These are phyloP conservation scores for Bembecia ichneumoniformis DNA, from an alignment of 2,888 invertebrate species.

Conservation along the genomic window DNA sequence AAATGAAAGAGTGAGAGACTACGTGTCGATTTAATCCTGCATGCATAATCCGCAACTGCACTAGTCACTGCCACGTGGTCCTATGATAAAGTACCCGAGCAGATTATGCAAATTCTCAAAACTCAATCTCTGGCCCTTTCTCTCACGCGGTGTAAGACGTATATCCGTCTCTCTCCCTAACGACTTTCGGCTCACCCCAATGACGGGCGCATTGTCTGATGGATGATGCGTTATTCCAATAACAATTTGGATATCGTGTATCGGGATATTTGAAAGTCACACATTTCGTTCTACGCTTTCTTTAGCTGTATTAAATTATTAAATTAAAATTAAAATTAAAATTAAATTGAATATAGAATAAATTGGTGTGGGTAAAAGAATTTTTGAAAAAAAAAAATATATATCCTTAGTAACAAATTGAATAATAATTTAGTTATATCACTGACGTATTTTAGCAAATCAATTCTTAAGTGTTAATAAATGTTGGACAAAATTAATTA, in stretches of 20 bases:
- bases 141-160: slow-evolving; percentile 19
- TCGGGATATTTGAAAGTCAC: slow-evolving; percentile 54
- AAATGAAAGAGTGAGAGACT: slow-evolving; percentile 7
- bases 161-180: slow-evolving; percentile 30
- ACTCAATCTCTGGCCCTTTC: slow-evolving; percentile 45
- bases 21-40: slow-evolving; percentile 50
- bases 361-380: too few species aligned
- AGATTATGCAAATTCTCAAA: slow-evolving; percentile 72
- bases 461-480: too few species aligned
- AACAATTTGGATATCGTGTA: slow-evolving; percentile 69
- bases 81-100: slow-evolving; percentile 69
- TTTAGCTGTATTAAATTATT: too few species aligned
- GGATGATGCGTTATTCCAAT: slow-evolving; percentile 72
- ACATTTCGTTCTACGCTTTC: slow-evolving; percentile 11
- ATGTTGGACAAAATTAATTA: too few species aligned
- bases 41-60: slow-evolving; percentile 65
- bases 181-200: slow-evolving; percentile 52
- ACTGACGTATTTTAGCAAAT: too few species aligned
- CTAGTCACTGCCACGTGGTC: slow-evolving; percentile 72
- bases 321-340: too few species aligned
- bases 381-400: too few species aligned
- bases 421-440: too few species aligned
- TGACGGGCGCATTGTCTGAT: slow-evolving; percentile 58
- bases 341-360: too few species aligned
- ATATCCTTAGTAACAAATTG: too few species aligned